These are phyloP conservation scores for Onthophagus sagittarius DNA, from an alignment of 2,888 invertebrate species.

Conservation along the genomic window DNA sequence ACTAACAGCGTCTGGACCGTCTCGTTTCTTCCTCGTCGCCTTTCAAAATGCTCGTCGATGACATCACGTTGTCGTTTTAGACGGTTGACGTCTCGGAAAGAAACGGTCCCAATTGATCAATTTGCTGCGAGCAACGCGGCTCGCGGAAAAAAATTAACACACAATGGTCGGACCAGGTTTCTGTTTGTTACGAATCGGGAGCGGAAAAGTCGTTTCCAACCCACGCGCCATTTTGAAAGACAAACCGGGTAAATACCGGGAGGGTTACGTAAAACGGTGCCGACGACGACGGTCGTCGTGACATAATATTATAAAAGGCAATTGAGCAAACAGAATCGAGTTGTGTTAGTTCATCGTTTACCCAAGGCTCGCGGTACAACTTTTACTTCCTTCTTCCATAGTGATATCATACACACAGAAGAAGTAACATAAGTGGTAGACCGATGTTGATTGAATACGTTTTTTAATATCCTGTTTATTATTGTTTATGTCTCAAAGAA, in stretches of 20 bases:
- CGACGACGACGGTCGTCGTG: constrained; percentile 4
- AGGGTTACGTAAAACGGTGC: background rate
- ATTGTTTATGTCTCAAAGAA: too few species aligned
- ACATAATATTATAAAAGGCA: constrained; percentile 11
- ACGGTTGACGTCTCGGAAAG: background rate
- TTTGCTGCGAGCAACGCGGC: background rate
- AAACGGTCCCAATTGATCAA: constrained; percentile 7
- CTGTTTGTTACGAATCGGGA: background rate
- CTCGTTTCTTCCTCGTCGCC: background rate
- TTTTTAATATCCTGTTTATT: too few species aligned
- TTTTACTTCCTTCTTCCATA: constrained; percentile 3
- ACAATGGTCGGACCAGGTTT: background rate
- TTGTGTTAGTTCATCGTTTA: constrained; percentile 7
- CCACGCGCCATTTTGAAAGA: background rate
- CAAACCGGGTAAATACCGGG: background rate
- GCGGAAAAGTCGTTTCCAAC: constrained; percentile 6
- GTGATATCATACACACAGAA: background rate
- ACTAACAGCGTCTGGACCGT: background rate
- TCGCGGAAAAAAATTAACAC: constrained; percentile 4
- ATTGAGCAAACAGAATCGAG: constrained; percentile 10
- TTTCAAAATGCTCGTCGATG: background rate
- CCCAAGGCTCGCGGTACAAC: background rate
- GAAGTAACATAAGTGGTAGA: too few species aligned
- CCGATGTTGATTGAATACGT: too few species aligned
- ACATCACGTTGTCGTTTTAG: constrained; percentile 2